Evolutionary conservation across 2,888 invertebrate genomes (phyloP), one percentile per base, ranked within the genome.

Genomic region (Homarus gammarus): DNA sequence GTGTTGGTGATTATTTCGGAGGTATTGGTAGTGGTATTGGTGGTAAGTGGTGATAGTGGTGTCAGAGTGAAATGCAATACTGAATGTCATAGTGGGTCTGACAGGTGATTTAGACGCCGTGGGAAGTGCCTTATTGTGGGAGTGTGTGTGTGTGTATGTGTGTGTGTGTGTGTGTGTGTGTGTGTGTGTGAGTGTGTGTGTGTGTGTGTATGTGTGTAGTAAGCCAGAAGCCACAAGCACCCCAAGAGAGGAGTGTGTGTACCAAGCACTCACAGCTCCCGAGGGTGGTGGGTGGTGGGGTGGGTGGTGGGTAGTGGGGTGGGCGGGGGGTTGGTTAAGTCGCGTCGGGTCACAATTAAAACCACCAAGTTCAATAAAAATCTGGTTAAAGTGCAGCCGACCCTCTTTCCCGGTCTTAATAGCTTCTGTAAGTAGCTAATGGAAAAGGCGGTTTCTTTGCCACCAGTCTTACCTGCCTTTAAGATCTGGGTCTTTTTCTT

Each of bases 381-480:
- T 27, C 27, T 64, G 27, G 64, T 64, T 64, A 64, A 64, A 64
- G 27, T 64, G 64, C 64, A 64, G 27, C 64, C 64, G 27, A 64
- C 64, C 12, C 64, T n/a, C 27, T 64, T 27, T 27, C 64, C 64
- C 27, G 12, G 56, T 56, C 56, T 56, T 18, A 56, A 56, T 64
- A 27, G 27, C 64, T 27, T 64, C 64, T 27, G 64, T 64, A 27
- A 64, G 64, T 64, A 64, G 27, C 64, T 64, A 64, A 64, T 64
- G 64, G 64, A 64, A 64, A 64, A n/a, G 18, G 56, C 56, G 56
- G 56, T n/a, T 56, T 18, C 56, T 56, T 56, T 56, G 56, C 56
- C n/a, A 64, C 64, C 64, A 64, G 27, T 64, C 64, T 27, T 64
- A 64, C 64, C 64, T 64, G 27, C 27, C 64, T 64, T 64, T 27